Evolutionary conservation across 2,888 invertebrate genomes (phyloP), one percentile per base, ranked within the genome.

Genomic region (Zeuzera pyrina): DNA sequence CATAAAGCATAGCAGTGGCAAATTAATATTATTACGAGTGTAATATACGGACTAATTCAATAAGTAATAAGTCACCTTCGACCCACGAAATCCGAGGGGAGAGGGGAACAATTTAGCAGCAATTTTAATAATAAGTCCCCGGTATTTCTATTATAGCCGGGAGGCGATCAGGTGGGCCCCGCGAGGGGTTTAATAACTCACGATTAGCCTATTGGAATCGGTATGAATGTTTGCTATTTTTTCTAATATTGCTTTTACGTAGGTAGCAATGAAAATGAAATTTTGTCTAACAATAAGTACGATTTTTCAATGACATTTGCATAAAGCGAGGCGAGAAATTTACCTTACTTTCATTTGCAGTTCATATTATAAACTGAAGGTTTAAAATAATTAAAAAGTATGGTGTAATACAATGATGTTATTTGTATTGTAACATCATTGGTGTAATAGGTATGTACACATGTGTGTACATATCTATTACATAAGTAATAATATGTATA

Each of bases 61-160:
- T 42, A 43, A 47, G 50, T 51, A 51, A 55, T 52, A 69, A 67
- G 63, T 70, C 67, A 65, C 58, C 66, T 62, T 55, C 57, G 52
- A 60, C 57, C 65, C 51, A 62, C n/a, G n/a, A 77, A 76, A 68
- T 65, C 63, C 63, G 62, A 74, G 77, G 77, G 77, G 69, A 47
- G 72, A 60, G 68, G 73, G 70, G 77, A 78, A 60, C 78, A 78
- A 79, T 81, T 77, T 78, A 78, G 72, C 77, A 84, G 84, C 81
- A 84, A 84, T 84, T 84, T 84, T 84, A 84, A 84, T 84, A 84
- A 84, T 84, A 84, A 84, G 81, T 76, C 77, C 68, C 64, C 56
- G 84, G 84, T 68, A 84, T 84, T 84, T 79, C 83, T 83, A 83
- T 84, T 83, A 84, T 78, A 73, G 72, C 76, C 54, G 67, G 67